Conservation (phyloP, 2,797 vertebrate genomes). For the Menidia menidia region DNA sequence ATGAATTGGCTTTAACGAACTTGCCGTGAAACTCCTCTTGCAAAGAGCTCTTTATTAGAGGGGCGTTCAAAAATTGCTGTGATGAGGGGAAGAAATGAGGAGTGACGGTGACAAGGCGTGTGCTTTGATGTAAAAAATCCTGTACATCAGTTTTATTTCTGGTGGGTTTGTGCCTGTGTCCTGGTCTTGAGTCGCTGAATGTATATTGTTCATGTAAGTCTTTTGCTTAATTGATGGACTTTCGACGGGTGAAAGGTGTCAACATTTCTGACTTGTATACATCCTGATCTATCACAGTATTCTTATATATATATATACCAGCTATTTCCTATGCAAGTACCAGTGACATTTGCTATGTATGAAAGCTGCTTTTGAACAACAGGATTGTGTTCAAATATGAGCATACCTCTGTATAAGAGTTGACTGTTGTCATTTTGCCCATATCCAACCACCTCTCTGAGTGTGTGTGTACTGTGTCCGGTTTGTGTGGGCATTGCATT, state of each 20-base stretch:
- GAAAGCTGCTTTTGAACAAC: slow-evolving; percentile 7
- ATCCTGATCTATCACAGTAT: neutral
- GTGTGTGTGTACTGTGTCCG: slow-evolving; percentile 47
- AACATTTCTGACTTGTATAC: neutral
- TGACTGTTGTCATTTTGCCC: slow-evolving; percentile 34
- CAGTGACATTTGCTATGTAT: neutral
- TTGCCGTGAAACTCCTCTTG: slow-evolving; percentile 3
- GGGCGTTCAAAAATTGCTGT: slow-evolving; percentile 13
- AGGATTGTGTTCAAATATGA: slow-evolving; percentile 27
- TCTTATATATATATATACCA: neutral
- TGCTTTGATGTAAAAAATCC: slow-evolving; percentile 6
- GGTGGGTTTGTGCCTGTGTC: slow-evolving; percentile 12
- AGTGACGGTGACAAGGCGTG: slow-evolving; percentile 27
- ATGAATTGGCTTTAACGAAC: slow-evolving; percentile 45
- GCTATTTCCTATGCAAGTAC: neutral
- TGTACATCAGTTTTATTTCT: slow-evolving; percentile 4
- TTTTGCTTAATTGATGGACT: slow-evolving; percentile 6
- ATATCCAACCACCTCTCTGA: slow-evolving; percentile 16
- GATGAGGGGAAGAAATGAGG: slow-evolving; percentile 8
- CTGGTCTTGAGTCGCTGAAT: slow-evolving; percentile 26
- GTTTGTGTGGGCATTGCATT: slow-evolving; percentile 78
- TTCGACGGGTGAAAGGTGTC: neutral
- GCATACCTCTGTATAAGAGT: slow-evolving; percentile 16
- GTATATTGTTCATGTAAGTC: neutral
- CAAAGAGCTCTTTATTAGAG: slow-evolving; percentile 21